phyloP scores from a whole-genome alignment of 2,113 vertebrate genomes.

The Saguinus midas region DNA sequence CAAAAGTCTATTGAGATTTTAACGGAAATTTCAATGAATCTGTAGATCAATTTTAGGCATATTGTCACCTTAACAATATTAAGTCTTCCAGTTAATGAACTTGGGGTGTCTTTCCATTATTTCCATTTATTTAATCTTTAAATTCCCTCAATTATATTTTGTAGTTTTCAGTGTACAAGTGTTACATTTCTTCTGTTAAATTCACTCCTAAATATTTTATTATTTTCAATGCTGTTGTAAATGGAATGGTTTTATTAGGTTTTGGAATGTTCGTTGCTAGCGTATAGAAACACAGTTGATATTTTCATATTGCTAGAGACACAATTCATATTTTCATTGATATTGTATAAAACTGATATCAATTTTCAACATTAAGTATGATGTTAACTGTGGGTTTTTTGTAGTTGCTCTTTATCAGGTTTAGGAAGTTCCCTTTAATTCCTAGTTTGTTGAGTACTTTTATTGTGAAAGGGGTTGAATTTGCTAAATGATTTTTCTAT shows the following conservation, averaged over 20 bases:
- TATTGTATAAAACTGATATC: not conserved
- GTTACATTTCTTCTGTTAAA: not conserved
- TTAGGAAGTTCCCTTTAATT: not conserved
- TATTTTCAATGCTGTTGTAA: constrained; percentile 4
- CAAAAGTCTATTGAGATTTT: not conserved
- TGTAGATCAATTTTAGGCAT: not conserved
- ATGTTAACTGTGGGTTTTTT: not conserved
- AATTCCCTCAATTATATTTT: not conserved
- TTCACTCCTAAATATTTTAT: not conserved
- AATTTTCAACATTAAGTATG: not conserved
- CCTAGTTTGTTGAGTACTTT: not conserved
- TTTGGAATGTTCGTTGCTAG: not conserved
- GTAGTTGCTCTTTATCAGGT: not conserved
- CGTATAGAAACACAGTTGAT: not conserved
- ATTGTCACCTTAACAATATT: not conserved
- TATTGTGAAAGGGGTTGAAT: not conserved
- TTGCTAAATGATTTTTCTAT: not conserved
- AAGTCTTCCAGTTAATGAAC: not conserved
- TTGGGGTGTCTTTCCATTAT: not conserved
- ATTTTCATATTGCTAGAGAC: not conserved
- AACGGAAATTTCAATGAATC: not conserved
- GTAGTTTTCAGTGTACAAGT: not conserved
- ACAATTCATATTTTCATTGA: not conserved
- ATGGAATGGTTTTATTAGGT: not conserved
- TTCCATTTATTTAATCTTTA: not conserved